Evolutionary conservation across 2,113 vertebrate genomes (phyloP).

Genomic region (Malurus melanocephalus): DNA sequence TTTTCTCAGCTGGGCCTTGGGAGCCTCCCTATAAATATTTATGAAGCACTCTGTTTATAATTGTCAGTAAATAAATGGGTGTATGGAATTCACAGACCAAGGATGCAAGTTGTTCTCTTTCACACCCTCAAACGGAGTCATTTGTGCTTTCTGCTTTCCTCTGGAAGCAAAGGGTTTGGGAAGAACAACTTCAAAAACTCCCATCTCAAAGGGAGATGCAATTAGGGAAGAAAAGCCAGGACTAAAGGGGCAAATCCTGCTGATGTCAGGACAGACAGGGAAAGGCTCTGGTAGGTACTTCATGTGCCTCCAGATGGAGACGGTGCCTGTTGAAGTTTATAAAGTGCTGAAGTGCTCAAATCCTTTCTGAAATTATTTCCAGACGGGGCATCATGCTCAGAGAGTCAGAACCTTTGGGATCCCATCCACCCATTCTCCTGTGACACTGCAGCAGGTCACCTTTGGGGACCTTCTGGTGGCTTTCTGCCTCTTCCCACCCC

Average conservation of each 20-base stretch:
- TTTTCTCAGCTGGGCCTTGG: constrained; percentile 31
- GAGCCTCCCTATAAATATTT: constrained; percentile 37
- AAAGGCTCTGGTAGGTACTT: background rate
- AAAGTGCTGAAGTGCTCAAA: background rate
- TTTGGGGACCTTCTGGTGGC: background rate
- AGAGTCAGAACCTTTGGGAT: background rate
- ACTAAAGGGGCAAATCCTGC: background rate
- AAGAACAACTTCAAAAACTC: background rate
- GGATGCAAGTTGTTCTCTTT: background rate
- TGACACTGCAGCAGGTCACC: background rate
- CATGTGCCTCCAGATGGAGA: background rate
- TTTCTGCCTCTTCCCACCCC: background rate
- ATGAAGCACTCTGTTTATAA: constrained; percentile 3
- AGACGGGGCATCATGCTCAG: background rate
- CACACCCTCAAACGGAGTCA: background rate
- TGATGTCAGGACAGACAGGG: background rate
- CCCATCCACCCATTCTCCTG: background rate
- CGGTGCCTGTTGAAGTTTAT: background rate
- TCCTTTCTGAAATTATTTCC: background rate
- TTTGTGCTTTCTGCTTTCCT: background rate
- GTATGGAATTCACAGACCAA: background rate
- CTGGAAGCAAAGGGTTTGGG: background rate
- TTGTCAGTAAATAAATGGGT: constrained; percentile 10
- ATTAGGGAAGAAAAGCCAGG: background rate
- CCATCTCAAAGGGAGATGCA: background rate